These are phyloP conservation scores for Leptinotarsa undecemlineata DNA, from an alignment of 1,140 invertebrate genomes.

Conservation along the genomic window DNA sequence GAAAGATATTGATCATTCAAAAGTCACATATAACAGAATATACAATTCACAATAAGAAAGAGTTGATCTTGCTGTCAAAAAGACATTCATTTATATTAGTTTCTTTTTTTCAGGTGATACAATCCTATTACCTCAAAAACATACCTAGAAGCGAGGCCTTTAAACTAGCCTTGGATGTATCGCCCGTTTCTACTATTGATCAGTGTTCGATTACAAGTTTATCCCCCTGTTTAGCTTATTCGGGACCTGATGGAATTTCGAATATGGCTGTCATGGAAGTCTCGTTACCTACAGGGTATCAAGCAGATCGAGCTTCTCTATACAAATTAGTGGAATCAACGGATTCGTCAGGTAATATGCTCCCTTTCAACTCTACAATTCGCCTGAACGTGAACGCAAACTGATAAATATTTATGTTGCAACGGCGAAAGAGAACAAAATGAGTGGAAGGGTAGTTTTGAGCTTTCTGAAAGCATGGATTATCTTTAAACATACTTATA, in stretches of 20 bases:
- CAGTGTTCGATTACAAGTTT: slow-evolving; percentile 47
- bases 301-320: slow-evolving; percentile 60
- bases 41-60: no score
- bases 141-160: slow-evolving; percentile 45
- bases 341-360: slow-evolving; percentile 33
- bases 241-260: slow-evolving; percentile 35
- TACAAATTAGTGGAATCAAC: slow-evolving; percentile 51
- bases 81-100: not conserved
- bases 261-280: slow-evolving; percentile 70
- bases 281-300: slow-evolving; percentile 66
- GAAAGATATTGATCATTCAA: no score
- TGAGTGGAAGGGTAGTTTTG: no score
- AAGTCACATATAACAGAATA: no score
- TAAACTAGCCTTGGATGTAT: slow-evolving; percentile 44
- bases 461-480: no score
- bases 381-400: no score
- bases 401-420: no score
- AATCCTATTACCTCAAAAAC: slow-evolving; percentile 45
- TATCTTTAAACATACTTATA: no score
- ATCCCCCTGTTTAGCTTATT: slow-evolving; percentile 48
- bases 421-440: no score
- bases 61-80: not conserved
- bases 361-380: not conserved
- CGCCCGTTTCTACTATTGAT: slow-evolving; percentile 45
- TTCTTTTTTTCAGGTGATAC: slow-evolving; percentile 23